A percentile compares a stretch with the other conserved stretches of the same genome.
Evolutionary conservation across 2,797 vertebrate genomes (phyloP).

Genomic region (Cynodonichthys magdalenae): DNA sequence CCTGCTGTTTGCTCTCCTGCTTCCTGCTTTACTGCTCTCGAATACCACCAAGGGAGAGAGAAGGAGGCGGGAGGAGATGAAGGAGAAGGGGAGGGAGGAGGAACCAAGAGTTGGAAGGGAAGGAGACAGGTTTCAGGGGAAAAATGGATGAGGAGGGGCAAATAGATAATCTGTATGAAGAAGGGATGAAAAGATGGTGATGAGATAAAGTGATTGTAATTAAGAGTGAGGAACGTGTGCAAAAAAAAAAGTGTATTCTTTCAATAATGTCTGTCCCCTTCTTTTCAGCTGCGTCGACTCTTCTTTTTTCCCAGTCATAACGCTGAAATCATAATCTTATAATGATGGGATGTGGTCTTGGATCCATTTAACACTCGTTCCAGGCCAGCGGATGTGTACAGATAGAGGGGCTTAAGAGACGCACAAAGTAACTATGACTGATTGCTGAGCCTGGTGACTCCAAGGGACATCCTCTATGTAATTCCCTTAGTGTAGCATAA

Average conservation of each 20-base stretch:
- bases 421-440: slow-evolving; percentile 78
- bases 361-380: slow-evolving; percentile 75
- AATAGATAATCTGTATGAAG: slow-evolving; percentile 19
- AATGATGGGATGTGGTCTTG: slow-evolving; percentile 71
- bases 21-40: slow-evolving; percentile 75
- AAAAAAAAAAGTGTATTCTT: slow-evolving; percentile 23
- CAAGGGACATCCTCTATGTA: slow-evolving; percentile 80
- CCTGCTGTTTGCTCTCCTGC: slow-evolving; percentile 90
- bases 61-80: slow-evolving; percentile 23
- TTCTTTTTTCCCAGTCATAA: slow-evolving; percentile 34
- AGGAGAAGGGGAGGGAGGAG: slow-evolving; percentile 23
- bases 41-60: slow-evolving; percentile 71
- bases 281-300: slow-evolving; percentile 31
- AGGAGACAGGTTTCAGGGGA: slow-evolving; percentile 23
- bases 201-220: slow-evolving; percentile 26
- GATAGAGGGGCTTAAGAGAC: slow-evolving; percentile 68
- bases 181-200: slow-evolving; percentile 26
- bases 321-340: slow-evolving; percentile 66
- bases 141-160: slow-evolving; percentile 2
- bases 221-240: slow-evolving; percentile 24
- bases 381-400: slow-evolving; percentile 71
- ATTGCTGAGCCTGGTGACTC: slow-evolving; percentile 69
- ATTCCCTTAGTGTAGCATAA: slow-evolving; percentile 80
- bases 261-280: slow-evolving; percentile 34
- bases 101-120: slow-evolving; percentile 30